These are phyloP conservation scores for Choloepus hoffmanni DNA, from an alignment of 2,113 vertebrate genomes.

Conservation along the genomic window DNA sequence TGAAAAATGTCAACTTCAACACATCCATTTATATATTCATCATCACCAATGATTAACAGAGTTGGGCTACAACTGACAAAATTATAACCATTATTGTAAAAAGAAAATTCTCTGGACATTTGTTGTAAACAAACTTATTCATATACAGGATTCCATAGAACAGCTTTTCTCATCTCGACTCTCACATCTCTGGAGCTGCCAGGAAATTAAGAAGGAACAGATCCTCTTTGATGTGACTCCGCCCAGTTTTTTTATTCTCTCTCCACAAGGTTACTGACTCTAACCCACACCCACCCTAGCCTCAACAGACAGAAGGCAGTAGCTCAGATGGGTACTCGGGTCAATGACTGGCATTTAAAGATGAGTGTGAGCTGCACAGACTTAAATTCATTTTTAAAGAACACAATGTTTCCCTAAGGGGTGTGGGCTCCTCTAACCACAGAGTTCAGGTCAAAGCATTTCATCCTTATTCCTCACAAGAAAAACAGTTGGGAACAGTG, in stretches of 20 bases:
- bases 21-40: not conserved
- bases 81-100: not conserved
- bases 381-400: constrained; percentile 45
- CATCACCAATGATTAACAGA: not conserved
- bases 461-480: constrained; percentile 24
- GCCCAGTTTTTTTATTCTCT: constrained; percentile 46
- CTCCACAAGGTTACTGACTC: not conserved
- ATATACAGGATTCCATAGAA: constrained; percentile 18
- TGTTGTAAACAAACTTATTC: constrained; percentile 62
- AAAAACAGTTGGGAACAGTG: constrained; percentile 19
- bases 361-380: not conserved
- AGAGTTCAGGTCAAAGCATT: constrained; percentile 23
- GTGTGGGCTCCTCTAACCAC: not conserved
- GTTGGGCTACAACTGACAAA: not conserved
- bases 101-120: not conserved
- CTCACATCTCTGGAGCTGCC: not conserved
- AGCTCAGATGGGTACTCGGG: not conserved
- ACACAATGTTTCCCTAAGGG: not conserved
- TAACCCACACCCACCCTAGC: constrained; percentile 29
- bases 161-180: not conserved
- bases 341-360: not conserved
- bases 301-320: not conserved
- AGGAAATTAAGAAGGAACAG: constrained; percentile 15
- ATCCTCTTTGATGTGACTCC: not conserved
- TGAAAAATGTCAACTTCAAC: constrained; percentile 33